A percentile compares a stretch with the other conserved stretches of the same genome.
Evolutionary conservation across 1,140 invertebrate species (phyloP).

Genomic region (Apolygus lucorum): DNA sequence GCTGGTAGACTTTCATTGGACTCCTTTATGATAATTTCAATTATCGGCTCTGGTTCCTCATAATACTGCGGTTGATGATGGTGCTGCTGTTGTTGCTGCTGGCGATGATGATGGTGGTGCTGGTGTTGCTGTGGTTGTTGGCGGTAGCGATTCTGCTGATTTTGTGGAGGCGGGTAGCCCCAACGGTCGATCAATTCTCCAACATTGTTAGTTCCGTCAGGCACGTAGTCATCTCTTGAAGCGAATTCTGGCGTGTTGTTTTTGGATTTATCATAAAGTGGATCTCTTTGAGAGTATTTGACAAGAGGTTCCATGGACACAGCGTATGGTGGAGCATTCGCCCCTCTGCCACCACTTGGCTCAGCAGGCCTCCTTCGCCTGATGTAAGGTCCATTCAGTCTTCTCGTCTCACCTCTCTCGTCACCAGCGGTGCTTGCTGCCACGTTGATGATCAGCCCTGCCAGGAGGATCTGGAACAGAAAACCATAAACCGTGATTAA

Average conservation of each 20-base stretch:
- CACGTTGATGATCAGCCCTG: not conserved
- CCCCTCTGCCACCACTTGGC: not conserved
- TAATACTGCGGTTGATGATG: conserved; percentile 49
- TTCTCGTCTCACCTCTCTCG: not conserved
- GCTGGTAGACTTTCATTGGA: conserved; percentile 69
- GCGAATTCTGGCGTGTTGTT: not conserved
- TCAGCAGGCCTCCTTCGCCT: not conserved
- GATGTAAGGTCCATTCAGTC: not conserved
- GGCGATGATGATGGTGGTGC: conserved; percentile 14
- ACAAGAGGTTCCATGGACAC: conserved; percentile 71
- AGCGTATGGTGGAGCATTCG: conserved; percentile 52
- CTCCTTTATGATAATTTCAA: conserved; percentile 84
- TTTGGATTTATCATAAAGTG: conserved; percentile 52
- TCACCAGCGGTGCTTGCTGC: not conserved
- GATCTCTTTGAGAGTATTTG: conserved; percentile 67
- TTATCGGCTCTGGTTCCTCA: conserved; percentile 76
- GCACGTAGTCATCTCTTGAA: conserved; percentile 17
- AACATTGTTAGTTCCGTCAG: conserved; percentile 14
- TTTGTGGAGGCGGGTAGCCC: not conserved
- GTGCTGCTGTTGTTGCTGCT: conserved; percentile 12
- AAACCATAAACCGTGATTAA: conserved; percentile 10
- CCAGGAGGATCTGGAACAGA: conserved; percentile 6
- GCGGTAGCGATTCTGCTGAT: too few relatives aligned
- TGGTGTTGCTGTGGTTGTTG: not conserved
- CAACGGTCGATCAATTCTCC: not conserved